phyloP scores from a whole-genome alignment of 2,113 vertebrate genomes.

The Rhea pennata region DNA sequence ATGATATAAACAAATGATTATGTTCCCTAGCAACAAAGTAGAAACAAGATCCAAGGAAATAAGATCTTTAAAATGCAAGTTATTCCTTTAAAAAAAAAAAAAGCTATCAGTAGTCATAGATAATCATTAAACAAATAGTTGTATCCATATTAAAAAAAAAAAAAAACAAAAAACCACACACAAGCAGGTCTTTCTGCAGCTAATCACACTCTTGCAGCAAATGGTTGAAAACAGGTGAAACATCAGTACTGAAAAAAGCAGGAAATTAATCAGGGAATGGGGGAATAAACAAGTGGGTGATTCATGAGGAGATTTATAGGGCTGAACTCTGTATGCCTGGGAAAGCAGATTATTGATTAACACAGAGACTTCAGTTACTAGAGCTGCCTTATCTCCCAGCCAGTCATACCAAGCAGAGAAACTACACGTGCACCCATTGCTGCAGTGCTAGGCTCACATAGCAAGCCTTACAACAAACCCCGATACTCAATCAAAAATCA shows the following conservation, averaged over 20 bases:
- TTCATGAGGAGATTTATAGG: constrained; percentile 25
- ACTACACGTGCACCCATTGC: fast-evolving
- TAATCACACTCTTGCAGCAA: not conserved
- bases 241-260: not conserved
- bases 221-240: not conserved
- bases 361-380: not conserved
- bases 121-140: not conserved
- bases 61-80: not conserved
- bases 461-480: not conserved
- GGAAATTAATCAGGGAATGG: constrained; percentile 19
- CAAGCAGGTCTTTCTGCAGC: not conserved
- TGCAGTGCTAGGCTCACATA: not conserved
- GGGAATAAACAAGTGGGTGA: constrained; percentile 40
- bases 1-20: not conserved
- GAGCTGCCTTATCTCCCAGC: not conserved
- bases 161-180: not conserved
- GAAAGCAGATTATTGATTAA: constrained; percentile 9
- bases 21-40: not conserved
- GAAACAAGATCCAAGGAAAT: not conserved
- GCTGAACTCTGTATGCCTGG: not conserved
- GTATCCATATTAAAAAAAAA: not conserved
- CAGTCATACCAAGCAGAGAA: not conserved
- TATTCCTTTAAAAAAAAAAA: not conserved
- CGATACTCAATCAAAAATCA: not conserved
- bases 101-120: not conserved